A percentile compares a stretch with the other conserved stretches of the same genome.
Conservation (phyloP, 2,888 invertebrate genomes). For the Chrysina gloriosa region DNA sequence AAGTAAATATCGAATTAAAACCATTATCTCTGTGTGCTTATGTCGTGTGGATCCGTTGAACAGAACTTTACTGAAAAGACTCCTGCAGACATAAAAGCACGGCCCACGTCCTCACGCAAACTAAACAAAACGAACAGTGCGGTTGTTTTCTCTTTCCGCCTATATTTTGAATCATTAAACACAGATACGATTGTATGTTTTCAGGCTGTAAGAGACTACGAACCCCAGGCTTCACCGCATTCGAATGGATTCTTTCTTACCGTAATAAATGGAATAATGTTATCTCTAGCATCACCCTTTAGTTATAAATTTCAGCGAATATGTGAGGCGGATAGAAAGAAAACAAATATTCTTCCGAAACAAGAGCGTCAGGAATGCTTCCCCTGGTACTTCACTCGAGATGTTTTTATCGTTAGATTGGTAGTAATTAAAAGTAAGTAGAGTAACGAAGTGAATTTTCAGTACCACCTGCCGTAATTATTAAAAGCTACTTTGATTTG, state of each 20-base stretch:
- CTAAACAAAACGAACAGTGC: constrained; percentile 19
- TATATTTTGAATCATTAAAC: constrained; percentile 34
- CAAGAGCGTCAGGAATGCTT: not conserved
- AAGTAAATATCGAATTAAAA: constrained; percentile 23
- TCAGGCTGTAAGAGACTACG: constrained; percentile 2
- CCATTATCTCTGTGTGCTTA: constrained; percentile 1
- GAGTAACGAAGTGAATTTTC: not conserved
- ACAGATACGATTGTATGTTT: constrained; percentile 32
- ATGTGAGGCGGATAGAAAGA: not conserved
- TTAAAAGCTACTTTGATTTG: too few species aligned
- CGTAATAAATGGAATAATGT: constrained; percentile 29
- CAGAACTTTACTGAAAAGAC: not conserved
- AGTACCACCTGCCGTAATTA: too few species aligned
- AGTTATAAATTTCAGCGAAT: constrained; percentile 19
- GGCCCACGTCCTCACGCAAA: constrained; percentile 1
- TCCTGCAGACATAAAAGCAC: constrained; percentile 14
- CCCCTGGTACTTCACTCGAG: not conserved
- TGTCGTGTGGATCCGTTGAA: constrained; percentile 3
- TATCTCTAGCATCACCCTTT: constrained; percentile 12
- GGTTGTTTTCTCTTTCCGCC: constrained; percentile 22
- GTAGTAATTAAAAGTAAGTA: constrained; percentile 6
- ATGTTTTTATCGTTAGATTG: not conserved
- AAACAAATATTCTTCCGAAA: not conserved
- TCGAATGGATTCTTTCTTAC: constrained; percentile 18
- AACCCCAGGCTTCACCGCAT: not conserved